Percentiles rank a stretch among this genome's conserved stretches.
These are phyloP conservation scores for Lucilia sericata DNA, from an alignment of 1,140 invertebrate species.

Conservation along the genomic window DNA sequence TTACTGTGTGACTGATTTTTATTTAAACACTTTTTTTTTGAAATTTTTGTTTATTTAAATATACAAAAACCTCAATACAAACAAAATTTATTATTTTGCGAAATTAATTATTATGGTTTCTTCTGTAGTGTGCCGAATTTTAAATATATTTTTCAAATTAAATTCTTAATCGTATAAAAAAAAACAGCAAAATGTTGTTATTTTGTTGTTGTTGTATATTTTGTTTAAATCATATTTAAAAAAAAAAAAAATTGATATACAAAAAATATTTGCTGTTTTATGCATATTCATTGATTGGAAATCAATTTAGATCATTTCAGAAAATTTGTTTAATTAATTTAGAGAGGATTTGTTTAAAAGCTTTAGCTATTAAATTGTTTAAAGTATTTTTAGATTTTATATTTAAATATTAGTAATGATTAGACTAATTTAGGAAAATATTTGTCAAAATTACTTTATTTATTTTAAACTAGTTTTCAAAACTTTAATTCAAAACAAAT, in stretches of 20 bases:
- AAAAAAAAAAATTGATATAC: neutral
- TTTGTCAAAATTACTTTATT: too few species aligned
- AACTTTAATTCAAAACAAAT: too few species aligned
- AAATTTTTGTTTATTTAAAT: slow-evolving; percentile 1
- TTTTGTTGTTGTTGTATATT: neutral
- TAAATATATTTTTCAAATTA: slow-evolving; percentile 14
- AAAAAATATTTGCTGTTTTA: neutral
- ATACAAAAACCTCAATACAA: neutral
- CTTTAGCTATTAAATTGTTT: too few species aligned
- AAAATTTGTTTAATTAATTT: slow-evolving; percentile 28
- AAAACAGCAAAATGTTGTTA: neutral
- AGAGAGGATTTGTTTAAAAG: neutral
- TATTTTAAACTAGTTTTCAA: too few species aligned
- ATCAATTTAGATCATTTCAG: neutral
- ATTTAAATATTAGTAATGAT: too few species aligned
- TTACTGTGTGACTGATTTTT: neutral
- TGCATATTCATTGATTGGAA: neutral
- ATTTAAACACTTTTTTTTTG: neutral
- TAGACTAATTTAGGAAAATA: too few species aligned
- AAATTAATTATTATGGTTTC: slow-evolving; percentile 31
- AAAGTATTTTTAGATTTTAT: too few species aligned
- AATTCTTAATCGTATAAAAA: neutral
- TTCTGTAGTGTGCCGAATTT: slow-evolving; percentile 30
- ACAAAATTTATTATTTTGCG: slow-evolving; percentile 2
- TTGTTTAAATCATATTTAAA: neutral